A percentile compares a stretch with the other conserved stretches of the same genome.
Conservation (phyloP, 1,140 invertebrate species). For the Euwallacea fornicatus region DNA sequence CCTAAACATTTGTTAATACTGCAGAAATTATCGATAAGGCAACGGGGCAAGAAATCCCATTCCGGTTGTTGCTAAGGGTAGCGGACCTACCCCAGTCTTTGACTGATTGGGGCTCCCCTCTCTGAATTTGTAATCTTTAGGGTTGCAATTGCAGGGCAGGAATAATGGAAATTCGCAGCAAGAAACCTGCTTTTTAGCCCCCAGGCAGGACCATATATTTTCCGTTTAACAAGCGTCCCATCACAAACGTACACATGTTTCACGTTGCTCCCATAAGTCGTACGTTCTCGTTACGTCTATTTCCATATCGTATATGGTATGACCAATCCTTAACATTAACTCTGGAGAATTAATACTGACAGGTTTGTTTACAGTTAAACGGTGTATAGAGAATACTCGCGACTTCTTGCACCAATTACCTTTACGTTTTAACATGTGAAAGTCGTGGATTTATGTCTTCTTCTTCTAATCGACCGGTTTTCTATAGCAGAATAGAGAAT, state of each 20-base stretch:
- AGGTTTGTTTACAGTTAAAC: constrained; percentile 26
- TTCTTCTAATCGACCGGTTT: no score
- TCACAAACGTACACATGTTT: constrained; percentile 14
- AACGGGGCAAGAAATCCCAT: background rate
- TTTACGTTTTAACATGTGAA: constrained; percentile 1
- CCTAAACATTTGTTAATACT: background rate
- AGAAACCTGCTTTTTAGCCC: no score
- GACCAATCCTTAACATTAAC: constrained; percentile 21
- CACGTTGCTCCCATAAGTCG: constrained; percentile 13
- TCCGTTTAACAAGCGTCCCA: constrained; percentile 8
- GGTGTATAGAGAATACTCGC: constrained; percentile 17
- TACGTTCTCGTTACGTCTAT: constrained; percentile 26
- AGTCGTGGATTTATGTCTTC: background rate
- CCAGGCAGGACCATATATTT: background rate
- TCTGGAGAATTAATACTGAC: constrained; percentile 15
- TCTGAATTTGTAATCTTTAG: background rate
- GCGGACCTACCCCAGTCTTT: constrained; percentile 21
- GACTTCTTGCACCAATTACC: constrained; percentile 2
- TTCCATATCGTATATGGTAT: constrained; percentile 23
- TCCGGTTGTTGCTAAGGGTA: constrained; percentile 19
- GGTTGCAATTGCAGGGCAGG: no score
- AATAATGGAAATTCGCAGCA: no score
- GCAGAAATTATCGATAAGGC: background rate
- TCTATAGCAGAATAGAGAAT: no score
- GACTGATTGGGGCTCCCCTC: constrained; percentile 11